These are phyloP conservation scores for Erpornis zantholeuca DNA, from an alignment of 2,113 vertebrate genomes.

Conservation along the genomic window DNA sequence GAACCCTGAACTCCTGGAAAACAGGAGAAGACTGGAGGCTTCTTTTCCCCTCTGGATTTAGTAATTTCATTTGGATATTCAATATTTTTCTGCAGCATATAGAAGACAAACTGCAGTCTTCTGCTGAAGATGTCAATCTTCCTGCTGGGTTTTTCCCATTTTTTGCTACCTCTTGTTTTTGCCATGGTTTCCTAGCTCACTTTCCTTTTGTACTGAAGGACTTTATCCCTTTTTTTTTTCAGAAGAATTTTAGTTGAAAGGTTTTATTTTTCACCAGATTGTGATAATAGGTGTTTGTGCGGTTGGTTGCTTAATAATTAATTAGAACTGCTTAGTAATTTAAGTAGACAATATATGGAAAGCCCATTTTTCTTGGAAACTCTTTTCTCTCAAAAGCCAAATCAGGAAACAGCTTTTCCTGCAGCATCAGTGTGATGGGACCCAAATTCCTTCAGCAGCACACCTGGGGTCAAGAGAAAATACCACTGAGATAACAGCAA, in stretches of 20 bases:
- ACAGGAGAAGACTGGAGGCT: neutral
- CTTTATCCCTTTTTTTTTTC: neutral
- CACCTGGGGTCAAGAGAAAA: neutral
- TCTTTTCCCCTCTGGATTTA: neutral
- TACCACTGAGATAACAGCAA: neutral
- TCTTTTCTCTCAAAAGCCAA: neutral
- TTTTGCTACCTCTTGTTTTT: neutral
- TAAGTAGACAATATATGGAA: neutral
- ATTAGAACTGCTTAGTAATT: neutral
- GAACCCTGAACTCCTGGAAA: neutral
- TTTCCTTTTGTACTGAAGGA: neutral
- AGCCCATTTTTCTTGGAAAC: neutral
- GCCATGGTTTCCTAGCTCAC: neutral
- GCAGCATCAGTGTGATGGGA: neutral
- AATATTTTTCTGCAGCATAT: neutral
- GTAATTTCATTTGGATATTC: neutral
- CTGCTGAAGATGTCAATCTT: neutral
- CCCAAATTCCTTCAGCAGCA: neutral
- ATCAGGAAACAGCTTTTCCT: neutral
- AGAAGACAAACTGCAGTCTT: neutral
- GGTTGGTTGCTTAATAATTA: neutral
- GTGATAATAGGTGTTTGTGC: neutral
- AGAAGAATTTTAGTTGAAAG: neutral
- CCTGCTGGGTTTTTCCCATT: neutral
- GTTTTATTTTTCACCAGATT: neutral